A percentile compares a stretch with the other conserved stretches of the same genome.
Evolutionary conservation across 2,113 vertebrate genomes (phyloP).

Genomic region (Oophaga pumilio): DNA sequence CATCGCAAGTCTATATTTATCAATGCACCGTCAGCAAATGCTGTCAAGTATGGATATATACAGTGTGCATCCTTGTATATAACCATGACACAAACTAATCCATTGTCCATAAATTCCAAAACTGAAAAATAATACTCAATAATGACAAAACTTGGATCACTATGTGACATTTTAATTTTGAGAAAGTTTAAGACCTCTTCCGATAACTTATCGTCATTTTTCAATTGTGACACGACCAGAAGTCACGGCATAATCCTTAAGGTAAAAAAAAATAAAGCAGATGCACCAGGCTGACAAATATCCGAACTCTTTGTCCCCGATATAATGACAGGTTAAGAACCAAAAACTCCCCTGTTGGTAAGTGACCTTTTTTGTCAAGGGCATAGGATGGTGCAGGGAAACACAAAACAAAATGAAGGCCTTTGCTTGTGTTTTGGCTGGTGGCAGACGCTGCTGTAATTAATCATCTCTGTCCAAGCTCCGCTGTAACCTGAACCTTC

Average conservation of each 20-base stretch:
- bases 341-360: constrained; percentile 46
- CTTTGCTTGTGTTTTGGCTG: constrained; percentile 48
- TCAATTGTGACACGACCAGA: background rate
- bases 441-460: constrained; percentile 59
- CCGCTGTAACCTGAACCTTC: constrained; percentile 60
- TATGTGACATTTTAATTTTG: background rate
- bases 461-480: constrained; percentile 60
- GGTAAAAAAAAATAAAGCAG: background rate
- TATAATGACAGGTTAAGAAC: constrained; percentile 41
- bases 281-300: background rate
- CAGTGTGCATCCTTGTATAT: background rate
- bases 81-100: background rate
- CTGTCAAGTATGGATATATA: background rate
- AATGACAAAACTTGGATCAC: background rate
- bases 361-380: constrained; percentile 49
- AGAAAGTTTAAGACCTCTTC: background rate
- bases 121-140: background rate
- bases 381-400: constrained; percentile 40
- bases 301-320: constrained; percentile 18
- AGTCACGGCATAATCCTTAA: background rate
- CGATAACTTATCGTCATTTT: background rate
- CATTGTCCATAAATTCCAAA: background rate
- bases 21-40: no score
- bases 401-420: constrained; percentile 53
- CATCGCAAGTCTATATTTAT: no score